These are phyloP conservation scores for Aegotheles bennettii DNA, from an alignment of 2,113 vertebrate species.

Conservation along the genomic window DNA sequence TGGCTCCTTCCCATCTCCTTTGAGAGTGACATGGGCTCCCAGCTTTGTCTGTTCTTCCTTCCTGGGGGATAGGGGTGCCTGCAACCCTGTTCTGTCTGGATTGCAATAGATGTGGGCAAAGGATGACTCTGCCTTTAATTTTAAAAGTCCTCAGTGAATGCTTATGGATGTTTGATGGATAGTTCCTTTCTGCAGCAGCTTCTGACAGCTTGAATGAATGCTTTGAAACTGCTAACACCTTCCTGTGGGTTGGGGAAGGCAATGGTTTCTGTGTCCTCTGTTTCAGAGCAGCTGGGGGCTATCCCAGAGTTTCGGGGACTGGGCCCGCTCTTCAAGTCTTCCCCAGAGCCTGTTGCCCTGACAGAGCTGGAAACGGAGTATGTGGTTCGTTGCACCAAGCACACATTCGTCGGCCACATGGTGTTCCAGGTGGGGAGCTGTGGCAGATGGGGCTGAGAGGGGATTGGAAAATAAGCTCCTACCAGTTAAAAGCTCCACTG, in stretches of 20 bases:
- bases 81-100: background rate
- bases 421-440: slow-evolving; percentile 78
- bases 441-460: background rate
- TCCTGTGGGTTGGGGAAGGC: background rate
- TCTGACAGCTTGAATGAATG: background rate
- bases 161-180: background rate
- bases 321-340: slow-evolving; percentile 80
- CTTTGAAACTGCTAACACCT: background rate
- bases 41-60: background rate
- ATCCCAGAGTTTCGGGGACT: slow-evolving; percentile 76
- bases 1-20: background rate
- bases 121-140: background rate
- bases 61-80: background rate
- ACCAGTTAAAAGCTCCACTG: background rate
- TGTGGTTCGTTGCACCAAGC: slow-evolving; percentile 79
- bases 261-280: background rate
- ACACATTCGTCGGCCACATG: slow-evolving; percentile 75
- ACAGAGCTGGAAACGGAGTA: slow-evolving; percentile 83
- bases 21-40: background rate
- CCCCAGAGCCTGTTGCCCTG: slow-evolving; percentile 76
- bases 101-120: background rate
- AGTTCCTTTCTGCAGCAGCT: background rate
- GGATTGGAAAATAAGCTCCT: background rate
- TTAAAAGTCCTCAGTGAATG: background rate
- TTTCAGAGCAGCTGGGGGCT: slow-evolving; percentile 79